These are phyloP conservation scores for Eurystomus glaucurus DNA, from an alignment of 2,797 vertebrate species.

Conservation along the genomic window DNA sequence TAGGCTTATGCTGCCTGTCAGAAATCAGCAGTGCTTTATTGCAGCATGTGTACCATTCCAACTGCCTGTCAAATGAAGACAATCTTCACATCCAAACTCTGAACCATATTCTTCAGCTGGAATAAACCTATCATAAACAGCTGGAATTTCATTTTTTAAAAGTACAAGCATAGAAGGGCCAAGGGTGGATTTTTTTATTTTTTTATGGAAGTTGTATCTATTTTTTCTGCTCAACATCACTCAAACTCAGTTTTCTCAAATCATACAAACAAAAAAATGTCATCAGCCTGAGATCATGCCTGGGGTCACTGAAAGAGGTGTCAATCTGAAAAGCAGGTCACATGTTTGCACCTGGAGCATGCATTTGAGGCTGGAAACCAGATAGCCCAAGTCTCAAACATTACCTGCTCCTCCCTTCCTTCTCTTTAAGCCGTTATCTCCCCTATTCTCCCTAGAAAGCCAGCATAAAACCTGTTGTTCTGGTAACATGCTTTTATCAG, in stretches of 20 bases:
- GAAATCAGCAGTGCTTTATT: neutral
- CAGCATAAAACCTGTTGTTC: neutral
- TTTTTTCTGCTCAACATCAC: neutral
- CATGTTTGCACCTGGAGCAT: neutral
- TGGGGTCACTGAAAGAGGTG: neutral
- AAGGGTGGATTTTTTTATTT: neutral
- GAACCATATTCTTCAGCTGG: neutral
- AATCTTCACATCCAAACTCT: neutral
- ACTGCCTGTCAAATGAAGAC: neutral
- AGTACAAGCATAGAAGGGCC: neutral
- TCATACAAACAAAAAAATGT: neutral
- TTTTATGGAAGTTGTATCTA: accelerated
- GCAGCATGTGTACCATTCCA: neutral
- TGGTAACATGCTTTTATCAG: neutral
- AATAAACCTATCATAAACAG: neutral
- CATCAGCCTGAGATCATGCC: neutral
- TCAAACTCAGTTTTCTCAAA: neutral
- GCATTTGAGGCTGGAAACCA: neutral
- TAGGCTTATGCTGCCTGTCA: neutral
- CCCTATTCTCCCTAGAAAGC: neutral
- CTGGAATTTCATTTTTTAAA: neutral
- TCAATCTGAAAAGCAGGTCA: neutral
- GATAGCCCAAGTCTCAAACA: neutral
- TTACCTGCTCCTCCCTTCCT: neutral
- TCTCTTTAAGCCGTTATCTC: neutral